Evolutionary conservation across 2,888 invertebrate genomes (phyloP), one percentile per base, ranked within the genome.

Genomic region (Flabesymbios commensalis): DNA sequence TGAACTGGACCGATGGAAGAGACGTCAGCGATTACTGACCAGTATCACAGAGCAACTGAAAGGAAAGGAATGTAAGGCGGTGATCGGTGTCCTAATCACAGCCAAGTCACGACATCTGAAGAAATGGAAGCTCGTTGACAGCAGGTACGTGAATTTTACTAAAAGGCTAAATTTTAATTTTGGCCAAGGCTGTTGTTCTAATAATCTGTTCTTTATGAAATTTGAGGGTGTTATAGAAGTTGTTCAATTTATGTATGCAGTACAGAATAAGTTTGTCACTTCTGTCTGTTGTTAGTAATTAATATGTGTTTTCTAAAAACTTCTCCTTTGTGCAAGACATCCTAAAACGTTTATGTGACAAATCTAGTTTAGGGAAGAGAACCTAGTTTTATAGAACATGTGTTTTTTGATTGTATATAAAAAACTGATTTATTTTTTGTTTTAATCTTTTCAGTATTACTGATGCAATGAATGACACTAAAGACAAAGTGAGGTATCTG

Each of bases 381-480:
- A n/a, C n/a, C n/a, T n/a, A n/a, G n/a, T n/a, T n/a, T n/a, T n/a
- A n/a, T n/a, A n/a, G n/a, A n/a, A n/a, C n/a, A n/a, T n/a, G n/a
- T n/a, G n/a, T n/a, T n/a, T n/a, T n/a, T n/a, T n/a, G n/a, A n/a
- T n/a, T n/a, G n/a, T n/a, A n/a, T n/a, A n/a, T n/a, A n/a, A n/a
- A n/a, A n/a, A n/a, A n/a, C n/a, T n/a, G n/a, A n/a, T n/a, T n/a
- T n/a, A n/a, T n/a, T n/a, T n/a, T n/a, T n/a, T n/a, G n/a, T n/a
- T n/a, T n/a, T n/a, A n/a, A n/a, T n/a, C n/a, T n/a, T n/a, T 55
- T 1, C 68, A 82, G 82, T 28, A 79, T 83, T 49, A 81, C 82
- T n/a, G 82, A 83, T 71, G 79, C 78, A 5, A 75, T 81, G 74
- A 82, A 82, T 71, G 82, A 82, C 63, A 79, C 81, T 3, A 80